A percentile compares a stretch with the other conserved stretches of the same genome.
Evolutionary conservation across 2,797 vertebrate genomes (phyloP).

Genomic region (Leuciscus waleckii): DNA sequence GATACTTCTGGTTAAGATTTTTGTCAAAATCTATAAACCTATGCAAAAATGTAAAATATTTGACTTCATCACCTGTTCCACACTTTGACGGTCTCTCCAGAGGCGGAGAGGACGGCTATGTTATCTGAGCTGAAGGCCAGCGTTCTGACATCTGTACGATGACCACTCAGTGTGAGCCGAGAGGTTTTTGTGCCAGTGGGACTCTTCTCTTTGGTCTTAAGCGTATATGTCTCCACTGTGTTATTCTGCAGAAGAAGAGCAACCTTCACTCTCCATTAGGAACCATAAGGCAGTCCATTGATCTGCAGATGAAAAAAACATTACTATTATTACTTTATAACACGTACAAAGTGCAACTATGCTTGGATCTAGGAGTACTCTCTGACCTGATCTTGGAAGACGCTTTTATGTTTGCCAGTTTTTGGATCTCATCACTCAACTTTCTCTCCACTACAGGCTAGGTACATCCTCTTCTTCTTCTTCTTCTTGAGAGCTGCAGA

Average conservation of each 20-base stretch:
- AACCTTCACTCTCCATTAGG: conserved; percentile 90
- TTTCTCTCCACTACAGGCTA: conserved; percentile 71
- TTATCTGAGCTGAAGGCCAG: conserved; percentile 97
- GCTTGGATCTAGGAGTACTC: not conserved
- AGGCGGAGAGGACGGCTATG: conserved; percentile 91
- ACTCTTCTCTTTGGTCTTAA: conserved; percentile 73
- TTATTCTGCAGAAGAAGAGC: conserved; percentile 94
- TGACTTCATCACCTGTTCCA: conserved; percentile 93
- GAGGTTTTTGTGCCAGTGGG: conserved; percentile 78
- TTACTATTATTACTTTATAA: not conserved
- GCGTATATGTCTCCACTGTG: conserved; percentile 84
- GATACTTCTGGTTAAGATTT: conserved; percentile 31
- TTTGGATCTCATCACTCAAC: conserved; percentile 86
- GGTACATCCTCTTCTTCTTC: conserved; percentile 57
- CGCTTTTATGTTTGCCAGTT: conserved; percentile 85
- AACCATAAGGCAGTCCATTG: conserved; percentile 84
- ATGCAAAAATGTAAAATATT: not conserved
- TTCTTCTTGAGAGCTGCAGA: conserved; percentile 76
- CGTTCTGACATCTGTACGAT: conserved; percentile 91
- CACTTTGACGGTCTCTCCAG: conserved; percentile 92
- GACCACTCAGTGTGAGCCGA: conserved; percentile 87
- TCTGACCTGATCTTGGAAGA: conserved; percentile 93
- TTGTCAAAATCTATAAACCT: conserved; percentile 1
- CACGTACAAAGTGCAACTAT: not conserved
- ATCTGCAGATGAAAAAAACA: conserved; percentile 74